Evolutionary conservation across 2,888 invertebrate genomes (phyloP).

Genomic region (Busseola fusca): DNA sequence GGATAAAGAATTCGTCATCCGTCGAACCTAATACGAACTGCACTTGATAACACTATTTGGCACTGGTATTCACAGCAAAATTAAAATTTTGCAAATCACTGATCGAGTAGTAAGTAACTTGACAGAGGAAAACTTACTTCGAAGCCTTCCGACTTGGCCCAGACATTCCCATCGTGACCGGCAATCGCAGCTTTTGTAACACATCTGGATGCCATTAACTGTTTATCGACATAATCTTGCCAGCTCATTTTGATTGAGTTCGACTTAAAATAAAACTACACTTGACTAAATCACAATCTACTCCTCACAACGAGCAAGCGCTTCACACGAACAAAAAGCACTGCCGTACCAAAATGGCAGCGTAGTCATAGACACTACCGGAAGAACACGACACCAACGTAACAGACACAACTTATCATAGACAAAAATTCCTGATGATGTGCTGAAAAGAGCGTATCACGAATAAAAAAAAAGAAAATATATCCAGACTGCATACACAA

Average conservation of each 20-base stretch:
- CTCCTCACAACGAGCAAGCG: conserved; percentile 87
- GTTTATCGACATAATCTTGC: conserved; percentile 99
- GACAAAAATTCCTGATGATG: conserved; percentile 17
- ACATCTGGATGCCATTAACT: conserved; percentile 98
- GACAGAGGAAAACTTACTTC: conserved; percentile 93
- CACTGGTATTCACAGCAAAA: conserved; percentile 67
- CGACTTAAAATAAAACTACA: conserved; percentile 88
- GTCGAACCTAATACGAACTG: conserved; percentile 62
- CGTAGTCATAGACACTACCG: conserved; percentile 83
- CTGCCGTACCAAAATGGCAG: conserved; percentile 89
- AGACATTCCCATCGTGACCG: conserved; percentile 98
- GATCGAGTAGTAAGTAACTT: conserved; percentile 72
- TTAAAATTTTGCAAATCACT: conserved; percentile 68
- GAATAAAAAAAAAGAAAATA: not conserved
- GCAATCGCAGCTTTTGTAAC: conserved; percentile 98
- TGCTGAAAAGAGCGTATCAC: conserved; percentile 1
- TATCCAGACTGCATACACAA: not conserved
- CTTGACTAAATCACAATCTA: conserved; percentile 86
- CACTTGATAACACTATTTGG: conserved; percentile 68
- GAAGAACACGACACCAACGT: conserved; percentile 77
- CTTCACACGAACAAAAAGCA: conserved; percentile 89
- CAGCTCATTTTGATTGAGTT: conserved; percentile 95
- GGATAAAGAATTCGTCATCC: conserved; percentile 83
- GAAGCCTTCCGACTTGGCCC: conserved; percentile 98
- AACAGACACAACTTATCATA: conserved; percentile 28